These are phyloP conservation scores for Micropoecilia bifurca DNA, from an alignment of 2,797 vertebrate genomes.

Conservation along the genomic window DNA sequence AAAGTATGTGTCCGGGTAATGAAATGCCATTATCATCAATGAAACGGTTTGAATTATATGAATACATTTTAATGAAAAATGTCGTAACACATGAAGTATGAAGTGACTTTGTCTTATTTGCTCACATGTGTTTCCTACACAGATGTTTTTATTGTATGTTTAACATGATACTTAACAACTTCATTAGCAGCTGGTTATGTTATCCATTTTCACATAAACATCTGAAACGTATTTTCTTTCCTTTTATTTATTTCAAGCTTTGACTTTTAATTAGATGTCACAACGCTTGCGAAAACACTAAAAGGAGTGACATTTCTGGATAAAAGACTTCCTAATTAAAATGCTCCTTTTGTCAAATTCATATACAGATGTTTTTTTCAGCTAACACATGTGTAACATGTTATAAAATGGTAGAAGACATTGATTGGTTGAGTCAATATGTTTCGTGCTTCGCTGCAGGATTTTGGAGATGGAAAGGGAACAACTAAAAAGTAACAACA, in stretches of 20 bases:
- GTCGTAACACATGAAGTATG: neutral
- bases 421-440: neutral
- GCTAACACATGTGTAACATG: neutral
- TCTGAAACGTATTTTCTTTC: neutral
- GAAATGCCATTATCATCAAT: neutral
- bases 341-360: neutral
- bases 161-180: neutral
- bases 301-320: neutral
- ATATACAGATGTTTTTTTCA: neutral
- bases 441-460: neutral
- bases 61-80: neutral
- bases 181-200: neutral
- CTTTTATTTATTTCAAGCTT: neutral
- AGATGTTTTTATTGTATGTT: neutral
- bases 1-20: neutral
- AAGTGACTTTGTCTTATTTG: neutral
- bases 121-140: neutral
- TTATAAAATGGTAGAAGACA: neutral
- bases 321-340: neutral
- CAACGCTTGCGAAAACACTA: neutral
- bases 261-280: neutral
- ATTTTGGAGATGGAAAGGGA: neutral
- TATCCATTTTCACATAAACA: neutral
- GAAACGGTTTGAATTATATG: neutral
- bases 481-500: neutral